These are phyloP conservation scores for Thereva nobilitata DNA, from an alignment of 2,888 invertebrate genomes.

Conservation along the genomic window DNA sequence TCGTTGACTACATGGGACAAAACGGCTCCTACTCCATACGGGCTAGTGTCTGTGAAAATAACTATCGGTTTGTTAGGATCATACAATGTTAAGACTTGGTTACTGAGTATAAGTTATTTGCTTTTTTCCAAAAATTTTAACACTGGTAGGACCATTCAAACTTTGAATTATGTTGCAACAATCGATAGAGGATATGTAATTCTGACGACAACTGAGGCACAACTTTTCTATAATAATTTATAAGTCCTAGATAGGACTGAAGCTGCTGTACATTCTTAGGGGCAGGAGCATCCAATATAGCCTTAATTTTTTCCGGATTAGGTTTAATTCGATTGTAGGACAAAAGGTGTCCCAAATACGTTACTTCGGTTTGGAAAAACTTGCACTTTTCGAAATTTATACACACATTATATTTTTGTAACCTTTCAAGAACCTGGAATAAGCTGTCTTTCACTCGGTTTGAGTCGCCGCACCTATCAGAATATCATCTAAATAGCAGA, in stretches of 20 bases:
- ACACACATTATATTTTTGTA: conserved; percentile 22
- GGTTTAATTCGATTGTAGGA: too few species aligned
- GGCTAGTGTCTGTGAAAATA: conserved; percentile 35
- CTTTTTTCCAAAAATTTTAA: conserved; percentile 29
- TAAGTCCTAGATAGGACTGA: too few species aligned
- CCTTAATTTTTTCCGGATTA: too few species aligned
- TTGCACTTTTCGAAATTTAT: conserved; percentile 29
- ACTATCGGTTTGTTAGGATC: conserved; percentile 37
- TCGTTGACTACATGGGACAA: too few species aligned
- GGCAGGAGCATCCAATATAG: too few species aligned
- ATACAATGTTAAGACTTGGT: conserved; percentile 25
- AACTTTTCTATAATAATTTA: too few species aligned
- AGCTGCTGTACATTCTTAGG: too few species aligned
- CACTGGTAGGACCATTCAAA: conserved; percentile 40
- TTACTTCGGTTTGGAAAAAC: conserved; percentile 20
- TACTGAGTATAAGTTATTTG: background rate
- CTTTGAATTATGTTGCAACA: conserved; percentile 36
- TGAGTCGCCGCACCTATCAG: too few species aligned
- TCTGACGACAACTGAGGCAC: conserved; percentile 34
- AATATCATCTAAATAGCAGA: too few species aligned
- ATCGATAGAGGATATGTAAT: conserved; percentile 39
- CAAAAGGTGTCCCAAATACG: too few species aligned
- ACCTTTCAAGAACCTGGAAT: conserved; percentile 18
- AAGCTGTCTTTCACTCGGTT: too few species aligned
- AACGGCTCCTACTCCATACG: too few species aligned